Percentiles rank a stretch among this genome's conserved stretches.
phyloP scores from a whole-genome alignment of 2,113 vertebrate species.

The Sitta europaea region DNA sequence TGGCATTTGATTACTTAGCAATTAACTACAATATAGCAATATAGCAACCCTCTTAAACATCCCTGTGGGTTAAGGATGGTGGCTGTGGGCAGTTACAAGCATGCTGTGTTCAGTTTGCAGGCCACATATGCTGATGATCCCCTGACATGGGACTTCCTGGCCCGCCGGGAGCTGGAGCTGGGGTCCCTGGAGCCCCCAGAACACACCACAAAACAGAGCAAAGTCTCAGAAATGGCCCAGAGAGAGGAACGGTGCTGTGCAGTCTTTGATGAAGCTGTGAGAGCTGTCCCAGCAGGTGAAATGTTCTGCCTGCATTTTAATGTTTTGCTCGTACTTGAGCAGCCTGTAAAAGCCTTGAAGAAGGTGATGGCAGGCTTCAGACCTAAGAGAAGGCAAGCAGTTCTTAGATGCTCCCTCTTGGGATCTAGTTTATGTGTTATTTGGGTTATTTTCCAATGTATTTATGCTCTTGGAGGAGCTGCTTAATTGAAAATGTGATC shows the following conservation, averaged over 20 bases:
- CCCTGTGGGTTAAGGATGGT: neutral
- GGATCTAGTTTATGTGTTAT: neutral
- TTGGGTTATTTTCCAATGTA: neutral
- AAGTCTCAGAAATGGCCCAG: conserved; percentile 71
- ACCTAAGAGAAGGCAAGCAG: neutral
- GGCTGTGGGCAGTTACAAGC: neutral
- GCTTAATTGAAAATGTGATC: neutral
- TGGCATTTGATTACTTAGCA: neutral
- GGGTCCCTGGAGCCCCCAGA: conserved; percentile 43
- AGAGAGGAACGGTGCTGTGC: conserved; percentile 84
- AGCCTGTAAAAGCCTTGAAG: neutral
- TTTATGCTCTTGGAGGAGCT: neutral
- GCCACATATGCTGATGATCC: conserved; percentile 75
- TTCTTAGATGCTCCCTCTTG: neutral
- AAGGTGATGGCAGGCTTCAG: neutral
- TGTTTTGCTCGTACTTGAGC: neutral
- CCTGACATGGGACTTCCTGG: conserved; percentile 90
- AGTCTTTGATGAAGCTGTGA: conserved; percentile 89
- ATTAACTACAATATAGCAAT: neutral
- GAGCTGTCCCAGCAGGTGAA: conserved; percentile 81
- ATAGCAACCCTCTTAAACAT: neutral
- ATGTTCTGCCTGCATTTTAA: neutral
- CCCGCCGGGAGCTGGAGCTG: conserved; percentile 82
- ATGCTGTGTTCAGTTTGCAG: conserved; percentile 78
- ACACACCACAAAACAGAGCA: conserved; percentile 69